A percentile compares a stretch with the other conserved stretches of the same genome.
These are phyloP conservation scores for Ecliptopera silaceata DNA, from an alignment of 2,888 invertebrate genomes.

Conservation along the genomic window DNA sequence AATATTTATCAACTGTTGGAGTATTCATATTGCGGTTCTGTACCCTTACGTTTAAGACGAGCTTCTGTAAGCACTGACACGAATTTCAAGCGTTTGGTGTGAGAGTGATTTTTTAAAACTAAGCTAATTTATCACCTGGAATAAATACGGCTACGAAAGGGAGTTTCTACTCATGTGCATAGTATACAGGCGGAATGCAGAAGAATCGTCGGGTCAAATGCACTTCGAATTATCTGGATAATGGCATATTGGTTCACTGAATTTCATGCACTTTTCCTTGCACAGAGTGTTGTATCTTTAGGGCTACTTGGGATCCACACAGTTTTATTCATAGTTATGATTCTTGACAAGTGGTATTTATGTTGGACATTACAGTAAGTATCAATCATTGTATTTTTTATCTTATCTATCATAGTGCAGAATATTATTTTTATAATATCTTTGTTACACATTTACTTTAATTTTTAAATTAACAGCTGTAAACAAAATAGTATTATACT, in stretches of 20 bases:
- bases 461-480: too few relatives aligned
- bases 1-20: conserved; percentile 72
- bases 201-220: background rate
- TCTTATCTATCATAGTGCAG: background rate
- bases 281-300: conserved; percentile 32
- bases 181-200: background rate
- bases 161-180: too few relatives aligned
- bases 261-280: conserved; percentile 8
- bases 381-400: conserved; percentile 6
- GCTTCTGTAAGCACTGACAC: conserved; percentile 7
- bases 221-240: background rate
- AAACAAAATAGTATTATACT: too few relatives aligned
- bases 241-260: background rate
- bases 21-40: conserved; percentile 69
- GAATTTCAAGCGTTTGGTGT: conserved; percentile 6
- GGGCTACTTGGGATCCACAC: conserved; percentile 12
- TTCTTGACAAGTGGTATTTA: background rate
- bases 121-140: too few relatives aligned
- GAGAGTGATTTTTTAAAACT: background rate
- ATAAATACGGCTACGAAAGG: too few relatives aligned
- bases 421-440: background rate
- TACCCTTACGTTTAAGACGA: conserved; percentile 59
- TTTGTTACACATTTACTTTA: background rate
- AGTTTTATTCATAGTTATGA: background rate
- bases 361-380: conserved; percentile 12